Evolutionary conservation across 2,888 invertebrate genomes (phyloP), one percentile per base, ranked within the genome.

Genomic region (Xestia rhomboidea): DNA sequence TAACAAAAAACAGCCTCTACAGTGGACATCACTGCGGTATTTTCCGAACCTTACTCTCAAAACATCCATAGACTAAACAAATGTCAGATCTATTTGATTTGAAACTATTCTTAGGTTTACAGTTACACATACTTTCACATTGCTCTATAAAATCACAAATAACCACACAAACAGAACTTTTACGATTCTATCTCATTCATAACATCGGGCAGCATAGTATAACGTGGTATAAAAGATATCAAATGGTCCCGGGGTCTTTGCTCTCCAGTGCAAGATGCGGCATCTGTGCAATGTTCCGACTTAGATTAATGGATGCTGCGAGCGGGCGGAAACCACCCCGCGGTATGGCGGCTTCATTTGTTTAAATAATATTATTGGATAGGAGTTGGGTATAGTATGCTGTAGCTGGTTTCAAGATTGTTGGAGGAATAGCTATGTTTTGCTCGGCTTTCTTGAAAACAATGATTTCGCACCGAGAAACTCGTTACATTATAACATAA

Each of bases 211-310:
- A 73, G 69, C 34, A 79, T 72, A 71, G 70, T 72, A 77, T 77
- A 78, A 73, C 41, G 78, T 68, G 74, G 44, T 79, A 86, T 84
- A 79, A 79, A 84, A 86, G 71, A 84, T 84, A 79, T 84, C 80
- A 84, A 84, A 84, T 84, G 71, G 71, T 79, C 68, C 44, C 49
- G 75, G 72, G 77, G 85, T 79, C 68, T 78, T 84, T 79, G 81
- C 84, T 79, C 81, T 68, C 71, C 41, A 67, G 73, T 69, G 68
- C 84, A 88, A 82, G 86, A 87, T 66, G 81, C 78, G 82, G 79
- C 89, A 84, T 87, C 88, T 87, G 87, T 79, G 87, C 78, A 72
- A 69, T 74, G 85, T 81, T 76, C 76, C 68, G 81, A 78, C 79
- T 76, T 84, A 87, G 87, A 87, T 87, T 85, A 87, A 87, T 87